phyloP scores from a whole-genome alignment of 2,113 vertebrate species.

The Paramisgurnus dabryanus region DNA sequence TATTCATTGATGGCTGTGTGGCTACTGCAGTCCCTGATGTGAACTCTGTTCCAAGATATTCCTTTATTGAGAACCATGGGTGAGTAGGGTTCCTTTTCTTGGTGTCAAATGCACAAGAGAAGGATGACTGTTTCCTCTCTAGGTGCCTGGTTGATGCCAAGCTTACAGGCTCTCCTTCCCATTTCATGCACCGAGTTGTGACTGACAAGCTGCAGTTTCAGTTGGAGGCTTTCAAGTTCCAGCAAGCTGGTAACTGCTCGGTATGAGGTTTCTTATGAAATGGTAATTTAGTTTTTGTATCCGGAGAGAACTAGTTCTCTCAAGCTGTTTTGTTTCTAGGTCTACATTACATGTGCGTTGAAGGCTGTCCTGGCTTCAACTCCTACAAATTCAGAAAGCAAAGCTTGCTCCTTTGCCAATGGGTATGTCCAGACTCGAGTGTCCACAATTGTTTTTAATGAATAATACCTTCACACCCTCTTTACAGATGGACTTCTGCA shows the following conservation, averaged over 20 bases:
- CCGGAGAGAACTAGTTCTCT: no score
- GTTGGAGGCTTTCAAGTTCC: conserved; percentile 48
- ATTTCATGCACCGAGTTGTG: no score
- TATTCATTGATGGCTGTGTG: no score
- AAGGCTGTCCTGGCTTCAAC: conserved; percentile 14
- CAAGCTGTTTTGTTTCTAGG: not conserved
- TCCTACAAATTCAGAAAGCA: not conserved
- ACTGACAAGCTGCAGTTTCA: conserved; percentile 31
- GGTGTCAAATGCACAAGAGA: not conserved
- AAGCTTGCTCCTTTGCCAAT: not conserved
- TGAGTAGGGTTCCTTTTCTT: not conserved
- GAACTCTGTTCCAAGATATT: no score
- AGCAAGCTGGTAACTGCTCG: not conserved
- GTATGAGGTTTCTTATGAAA: no score
- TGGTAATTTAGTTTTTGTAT: no score
- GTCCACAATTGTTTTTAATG: no score
- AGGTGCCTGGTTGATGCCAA: conserved; percentile 49
- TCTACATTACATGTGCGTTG: conserved; percentile 36
- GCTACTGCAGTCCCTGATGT: no score
- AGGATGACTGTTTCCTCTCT: not conserved
- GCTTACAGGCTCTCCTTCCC: conserved; percentile 23
- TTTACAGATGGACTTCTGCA: conserved; percentile 41
- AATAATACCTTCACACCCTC: no score
- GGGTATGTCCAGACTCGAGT: not conserved
- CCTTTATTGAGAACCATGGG: no score